phyloP scores from a whole-genome alignment of 2,888 invertebrate species.

The Ophion slaviceki region DNA sequence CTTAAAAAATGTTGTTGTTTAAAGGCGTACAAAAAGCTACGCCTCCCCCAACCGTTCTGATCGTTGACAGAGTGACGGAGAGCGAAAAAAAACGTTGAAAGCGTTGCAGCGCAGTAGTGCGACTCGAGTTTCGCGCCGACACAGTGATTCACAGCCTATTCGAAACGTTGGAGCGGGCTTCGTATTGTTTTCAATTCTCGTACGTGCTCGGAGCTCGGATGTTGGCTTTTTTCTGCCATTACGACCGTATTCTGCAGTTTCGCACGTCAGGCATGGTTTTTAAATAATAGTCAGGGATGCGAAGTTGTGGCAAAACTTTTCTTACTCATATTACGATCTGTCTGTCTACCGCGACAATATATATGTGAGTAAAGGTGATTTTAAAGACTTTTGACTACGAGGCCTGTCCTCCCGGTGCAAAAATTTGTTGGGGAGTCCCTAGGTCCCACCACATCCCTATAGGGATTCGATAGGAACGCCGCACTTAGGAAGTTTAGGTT shows the following conservation, averaged over 20 bases:
- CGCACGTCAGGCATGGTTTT: not conserved
- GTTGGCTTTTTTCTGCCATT: constrained; percentile 1
- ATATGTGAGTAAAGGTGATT: too few species aligned
- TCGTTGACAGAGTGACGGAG: constrained; percentile 33
- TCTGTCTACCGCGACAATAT: not conserved
- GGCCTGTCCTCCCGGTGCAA: not conserved
- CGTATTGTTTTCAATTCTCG: constrained; percentile 45
- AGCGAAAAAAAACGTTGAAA: constrained; percentile 25
- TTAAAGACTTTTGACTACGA: too few species aligned
- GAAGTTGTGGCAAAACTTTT: not conserved
- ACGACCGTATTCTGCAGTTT: not conserved
- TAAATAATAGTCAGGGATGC: constrained; percentile 13
- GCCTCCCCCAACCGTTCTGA: not conserved
- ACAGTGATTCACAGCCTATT: not conserved
- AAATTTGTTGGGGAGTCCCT: too few species aligned
- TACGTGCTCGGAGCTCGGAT: not conserved
- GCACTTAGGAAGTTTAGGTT: too few species aligned
- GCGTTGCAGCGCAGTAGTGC: constrained; percentile 39
- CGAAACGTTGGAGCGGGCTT: constrained; percentile 8
- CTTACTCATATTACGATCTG: not conserved
- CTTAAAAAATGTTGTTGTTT: too few species aligned
- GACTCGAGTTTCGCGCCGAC: constrained; percentile 38
- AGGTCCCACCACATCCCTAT: too few species aligned
- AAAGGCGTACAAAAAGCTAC: not conserved
- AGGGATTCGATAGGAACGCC: too few species aligned